Evolutionary conservation across 2,113 vertebrate species (phyloP).

Genomic region (Mormoops blainvillei): DNA sequence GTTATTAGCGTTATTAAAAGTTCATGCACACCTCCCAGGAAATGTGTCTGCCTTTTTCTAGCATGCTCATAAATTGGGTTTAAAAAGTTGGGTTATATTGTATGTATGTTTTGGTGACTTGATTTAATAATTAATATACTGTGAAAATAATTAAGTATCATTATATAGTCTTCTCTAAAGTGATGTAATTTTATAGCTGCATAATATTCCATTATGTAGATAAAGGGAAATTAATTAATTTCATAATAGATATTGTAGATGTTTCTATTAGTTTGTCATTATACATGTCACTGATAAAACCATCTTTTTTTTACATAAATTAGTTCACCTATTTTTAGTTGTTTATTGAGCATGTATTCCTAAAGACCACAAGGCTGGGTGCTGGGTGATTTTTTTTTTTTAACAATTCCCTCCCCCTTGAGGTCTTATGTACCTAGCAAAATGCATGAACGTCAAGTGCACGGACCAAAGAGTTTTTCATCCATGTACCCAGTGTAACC

Average conservation of each 20-base stretch:
- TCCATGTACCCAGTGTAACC: background rate
- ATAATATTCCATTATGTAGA: background rate
- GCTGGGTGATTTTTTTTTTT: background rate
- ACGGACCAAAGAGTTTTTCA: background rate
- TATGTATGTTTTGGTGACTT: background rate
- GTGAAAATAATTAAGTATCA: background rate
- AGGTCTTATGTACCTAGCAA: background rate
- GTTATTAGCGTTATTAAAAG: background rate
- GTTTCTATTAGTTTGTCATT: background rate
- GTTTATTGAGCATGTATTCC: background rate
- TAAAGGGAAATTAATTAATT: background rate
- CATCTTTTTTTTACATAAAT: background rate
- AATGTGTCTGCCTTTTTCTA: background rate
- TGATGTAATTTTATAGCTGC: background rate
- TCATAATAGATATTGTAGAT: background rate
- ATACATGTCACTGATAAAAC: background rate
- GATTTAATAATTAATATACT: background rate
- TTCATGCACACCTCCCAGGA: background rate
- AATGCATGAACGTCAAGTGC: background rate
- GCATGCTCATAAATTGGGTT: background rate
- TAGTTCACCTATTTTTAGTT: background rate
- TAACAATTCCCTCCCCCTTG: background rate
- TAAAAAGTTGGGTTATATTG: background rate
- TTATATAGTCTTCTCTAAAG: background rate
- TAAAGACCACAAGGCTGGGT: background rate